A percentile compares a stretch with the other conserved stretches of the same genome.
These are phyloP conservation scores for Aporophyla lueneburgensis DNA, from an alignment of 2,888 invertebrate species.

Conservation along the genomic window DNA sequence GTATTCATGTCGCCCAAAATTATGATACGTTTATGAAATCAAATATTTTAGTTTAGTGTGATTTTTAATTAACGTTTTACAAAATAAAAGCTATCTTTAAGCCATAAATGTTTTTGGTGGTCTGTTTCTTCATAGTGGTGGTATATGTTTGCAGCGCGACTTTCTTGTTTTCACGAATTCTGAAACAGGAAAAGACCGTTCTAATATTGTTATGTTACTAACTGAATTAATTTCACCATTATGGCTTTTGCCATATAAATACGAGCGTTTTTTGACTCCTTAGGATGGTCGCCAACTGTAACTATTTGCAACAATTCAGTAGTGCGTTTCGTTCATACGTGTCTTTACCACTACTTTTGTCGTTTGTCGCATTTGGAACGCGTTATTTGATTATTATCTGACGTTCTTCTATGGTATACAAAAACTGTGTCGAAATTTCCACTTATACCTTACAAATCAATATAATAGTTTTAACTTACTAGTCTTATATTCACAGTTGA, in stretches of 20 bases:
- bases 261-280: not conserved
- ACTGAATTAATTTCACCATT: not conserved
- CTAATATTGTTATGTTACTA: not conserved
- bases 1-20: constrained; percentile 71
- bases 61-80: constrained; percentile 17
- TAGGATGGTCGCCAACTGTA: no score
- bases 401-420: not conserved
- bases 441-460: not conserved
- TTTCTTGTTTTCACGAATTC: constrained; percentile 72
- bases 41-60: not conserved
- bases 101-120: not conserved
- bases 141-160: constrained; percentile 75
- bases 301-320: no score
- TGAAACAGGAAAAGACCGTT: constrained; percentile 63
- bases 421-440: not conserved
- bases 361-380: no score
- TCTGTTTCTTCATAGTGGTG: constrained; percentile 66
- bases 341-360: no score
- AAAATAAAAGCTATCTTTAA: constrained; percentile 22
- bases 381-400: not conserved
- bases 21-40: constrained; percentile 29
- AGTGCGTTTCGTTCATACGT: no score
- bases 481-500: constrained; percentile 84
- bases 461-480: constrained; percentile 67
- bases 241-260: not conserved